Conservation (phyloP, 1,140 invertebrate species). For the Calycopis cecrops region DNA sequence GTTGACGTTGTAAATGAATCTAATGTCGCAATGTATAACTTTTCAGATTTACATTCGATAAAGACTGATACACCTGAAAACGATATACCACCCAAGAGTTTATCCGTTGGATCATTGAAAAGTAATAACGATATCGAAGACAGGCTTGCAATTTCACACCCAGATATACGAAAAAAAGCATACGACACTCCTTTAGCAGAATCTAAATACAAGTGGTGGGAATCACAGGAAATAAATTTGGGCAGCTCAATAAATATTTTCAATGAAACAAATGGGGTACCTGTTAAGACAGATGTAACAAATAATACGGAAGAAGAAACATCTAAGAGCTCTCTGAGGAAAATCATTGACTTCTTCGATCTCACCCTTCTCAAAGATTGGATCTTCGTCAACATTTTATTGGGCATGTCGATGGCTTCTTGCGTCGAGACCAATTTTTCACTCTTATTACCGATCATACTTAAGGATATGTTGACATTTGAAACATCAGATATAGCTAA, state of each 20-base stretch:
- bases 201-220: conserved; percentile 63
- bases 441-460: conserved; percentile 79
- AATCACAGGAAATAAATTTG: conserved; percentile 69
- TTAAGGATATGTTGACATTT: conserved; percentile 76
- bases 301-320: conserved; percentile 28
- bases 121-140: conserved; percentile 38
- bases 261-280: conserved; percentile 38
- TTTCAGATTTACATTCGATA: conserved; percentile 33
- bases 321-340: conserved; percentile 32
- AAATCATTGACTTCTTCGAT: conserved; percentile 59
- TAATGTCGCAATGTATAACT: conserved; percentile 1
- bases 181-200: conserved; percentile 39
- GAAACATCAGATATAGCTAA: conserved; percentile 75
- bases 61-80: conserved; percentile 31
- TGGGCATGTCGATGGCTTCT: conserved; percentile 80
- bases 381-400: conserved; percentile 77
- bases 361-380: conserved; percentile 59
- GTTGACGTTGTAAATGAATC: neutral
- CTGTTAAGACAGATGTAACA: conserved; percentile 32
- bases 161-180: conserved; percentile 49
- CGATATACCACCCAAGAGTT: conserved; percentile 39
- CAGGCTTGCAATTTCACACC: conserved; percentile 58
- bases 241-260: conserved; percentile 67
- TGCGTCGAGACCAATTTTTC: conserved; percentile 83
- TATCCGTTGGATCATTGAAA: conserved; percentile 49